phyloP scores from a whole-genome alignment of 2,113 vertebrate genomes.

The Eolophus roseicapilla region DNA sequence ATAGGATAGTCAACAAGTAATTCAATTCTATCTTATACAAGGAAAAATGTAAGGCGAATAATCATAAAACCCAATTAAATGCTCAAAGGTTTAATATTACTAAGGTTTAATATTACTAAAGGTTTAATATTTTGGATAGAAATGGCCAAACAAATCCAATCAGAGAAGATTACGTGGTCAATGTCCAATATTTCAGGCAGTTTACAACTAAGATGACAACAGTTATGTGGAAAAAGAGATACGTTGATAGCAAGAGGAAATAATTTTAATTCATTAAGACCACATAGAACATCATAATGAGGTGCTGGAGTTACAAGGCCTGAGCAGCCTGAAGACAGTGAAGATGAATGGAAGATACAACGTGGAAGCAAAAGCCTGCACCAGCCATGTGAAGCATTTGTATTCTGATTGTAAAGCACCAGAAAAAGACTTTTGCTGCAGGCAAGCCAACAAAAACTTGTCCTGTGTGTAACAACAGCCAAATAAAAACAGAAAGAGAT shows the following conservation, averaged over 20 bases:
- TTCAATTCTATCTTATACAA: neutral
- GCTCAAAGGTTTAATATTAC: neutral
- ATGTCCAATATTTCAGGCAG: neutral
- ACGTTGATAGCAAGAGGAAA: rapidly evolving
- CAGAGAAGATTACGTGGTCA: neutral
- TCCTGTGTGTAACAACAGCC: rapidly evolving
- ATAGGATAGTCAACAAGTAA: neutral
- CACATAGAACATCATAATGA: neutral
- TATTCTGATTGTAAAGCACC: neutral
- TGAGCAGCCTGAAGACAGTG: neutral
- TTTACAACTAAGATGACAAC: neutral
- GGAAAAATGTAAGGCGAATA: neutral
- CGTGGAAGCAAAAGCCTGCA: neutral
- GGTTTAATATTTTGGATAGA: neutral
- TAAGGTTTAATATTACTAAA: neutral
- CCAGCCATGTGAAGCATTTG: neutral
- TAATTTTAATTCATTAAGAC: neutral
- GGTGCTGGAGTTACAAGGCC: too few relatives aligned
- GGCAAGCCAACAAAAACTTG: neutral
- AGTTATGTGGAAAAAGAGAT: neutral
- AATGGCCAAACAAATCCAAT: neutral
- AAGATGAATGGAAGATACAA: neutral
- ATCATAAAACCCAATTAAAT: neutral
- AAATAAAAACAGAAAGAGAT: neutral
- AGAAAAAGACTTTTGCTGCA: neutral